Conservation (phyloP, 2,888 invertebrate species). For the Mythimna pallens region DNA sequence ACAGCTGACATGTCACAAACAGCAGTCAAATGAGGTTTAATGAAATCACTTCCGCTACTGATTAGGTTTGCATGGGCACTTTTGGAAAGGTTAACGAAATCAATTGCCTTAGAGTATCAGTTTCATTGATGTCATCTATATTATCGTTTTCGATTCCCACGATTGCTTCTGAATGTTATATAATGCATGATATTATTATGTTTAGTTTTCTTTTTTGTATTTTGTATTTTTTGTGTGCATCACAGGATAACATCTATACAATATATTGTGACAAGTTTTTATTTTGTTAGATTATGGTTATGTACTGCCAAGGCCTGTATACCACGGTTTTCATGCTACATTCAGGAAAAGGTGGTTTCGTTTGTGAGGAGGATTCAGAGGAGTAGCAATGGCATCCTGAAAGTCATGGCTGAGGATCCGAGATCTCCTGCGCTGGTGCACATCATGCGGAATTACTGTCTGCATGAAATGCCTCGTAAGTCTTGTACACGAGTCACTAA, state of each 20-base stretch:
- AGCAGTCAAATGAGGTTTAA: constrained; percentile 14
- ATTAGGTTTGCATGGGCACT: constrained; percentile 7
- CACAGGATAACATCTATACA: background rate
- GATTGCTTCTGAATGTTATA: constrained; percentile 7
- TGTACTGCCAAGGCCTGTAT: too few relatives aligned
- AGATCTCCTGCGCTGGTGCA: too few relatives aligned
- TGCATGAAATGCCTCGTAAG: too few relatives aligned
- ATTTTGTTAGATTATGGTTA: too few relatives aligned
- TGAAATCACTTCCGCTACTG: constrained; percentile 40
- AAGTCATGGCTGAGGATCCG: too few relatives aligned
- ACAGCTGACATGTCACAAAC: constrained; percentile 29
- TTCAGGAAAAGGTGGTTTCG: too few relatives aligned
- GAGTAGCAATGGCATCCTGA: too few relatives aligned
- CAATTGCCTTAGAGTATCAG: constrained; percentile 2
- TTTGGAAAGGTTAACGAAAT: constrained; percentile 37
- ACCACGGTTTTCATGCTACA: too few relatives aligned
- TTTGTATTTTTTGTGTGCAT: background rate
- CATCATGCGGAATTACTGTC: too few relatives aligned
- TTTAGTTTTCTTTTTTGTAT: background rate
- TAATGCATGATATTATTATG: background rate
- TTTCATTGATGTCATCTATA: constrained; percentile 9
- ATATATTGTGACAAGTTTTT: background rate
- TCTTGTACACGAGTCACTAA: too few relatives aligned
- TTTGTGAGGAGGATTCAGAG: too few relatives aligned
- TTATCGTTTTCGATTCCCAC: constrained; percentile 7